Evolutionary conservation across 2,797 vertebrate genomes (phyloP).

Genomic region (Malacoctenus gilli): DNA sequence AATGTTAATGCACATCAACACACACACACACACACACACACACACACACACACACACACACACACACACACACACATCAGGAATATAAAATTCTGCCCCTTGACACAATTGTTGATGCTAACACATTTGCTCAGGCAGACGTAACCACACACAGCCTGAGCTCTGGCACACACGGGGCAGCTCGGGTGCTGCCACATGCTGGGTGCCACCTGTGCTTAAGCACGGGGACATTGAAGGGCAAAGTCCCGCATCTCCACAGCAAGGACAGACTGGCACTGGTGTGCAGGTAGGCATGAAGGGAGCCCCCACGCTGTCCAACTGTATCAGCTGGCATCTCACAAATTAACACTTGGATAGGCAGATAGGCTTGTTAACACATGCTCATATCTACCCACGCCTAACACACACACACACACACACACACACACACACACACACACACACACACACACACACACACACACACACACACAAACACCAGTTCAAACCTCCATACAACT

Average conservation of each 20-base stretch:
- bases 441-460: conserved; percentile 21
- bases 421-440: conserved; percentile 14
- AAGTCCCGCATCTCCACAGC: conserved; percentile 51
- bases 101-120: conserved; percentile 56
- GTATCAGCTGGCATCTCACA: conserved; percentile 70
- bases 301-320: conserved; percentile 59
- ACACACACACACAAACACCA: background rate
- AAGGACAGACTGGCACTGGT: conserved; percentile 54
- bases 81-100: conserved; percentile 41
- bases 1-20: too few species aligned
- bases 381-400: conserved; percentile 48
- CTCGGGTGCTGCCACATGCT: conserved; percentile 53
- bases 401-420: conserved; percentile 30
- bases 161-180: conserved; percentile 54
- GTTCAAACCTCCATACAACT: conserved; percentile 32
- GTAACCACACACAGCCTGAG: conserved; percentile 51
- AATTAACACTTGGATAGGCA: conserved; percentile 73
- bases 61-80: background rate
- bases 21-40: background rate
- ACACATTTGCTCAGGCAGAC: conserved; percentile 35
- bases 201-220: conserved; percentile 70
- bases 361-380: conserved; percentile 78
- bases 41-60: background rate
- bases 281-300: conserved; percentile 68
- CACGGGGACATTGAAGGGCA: conserved; percentile 56